These are phyloP conservation scores for Physella acuta DNA, from an alignment of 1,140 invertebrate species.

Conservation along the genomic window DNA sequence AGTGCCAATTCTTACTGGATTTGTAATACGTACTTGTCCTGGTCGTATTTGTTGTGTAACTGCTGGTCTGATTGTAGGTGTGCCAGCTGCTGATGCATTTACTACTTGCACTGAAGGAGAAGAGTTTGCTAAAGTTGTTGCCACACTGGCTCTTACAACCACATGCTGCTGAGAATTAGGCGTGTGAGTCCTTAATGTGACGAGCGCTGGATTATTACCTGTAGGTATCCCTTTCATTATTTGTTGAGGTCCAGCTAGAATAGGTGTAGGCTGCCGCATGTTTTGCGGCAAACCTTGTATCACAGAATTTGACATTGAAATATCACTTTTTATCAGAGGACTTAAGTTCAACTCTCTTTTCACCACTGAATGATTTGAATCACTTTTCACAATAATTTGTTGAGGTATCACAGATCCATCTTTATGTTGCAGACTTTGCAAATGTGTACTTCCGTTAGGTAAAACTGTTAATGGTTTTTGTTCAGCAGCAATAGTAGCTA, in stretches of 20 bases:
- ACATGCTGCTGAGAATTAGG: slow-evolving; percentile 41
- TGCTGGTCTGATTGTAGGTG: slow-evolving; percentile 21
- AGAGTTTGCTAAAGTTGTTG: slow-evolving; percentile 43
- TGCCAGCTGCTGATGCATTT: slow-evolving; percentile 64
- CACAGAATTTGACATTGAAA: slow-evolving; percentile 27
- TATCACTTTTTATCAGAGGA: slow-evolving; percentile 23
- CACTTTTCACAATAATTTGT: slow-evolving; percentile 25
- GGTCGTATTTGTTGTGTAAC: slow-evolving; percentile 21
- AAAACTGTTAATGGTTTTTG: slow-evolving; percentile 50
- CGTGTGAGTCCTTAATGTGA: slow-evolving; percentile 40
- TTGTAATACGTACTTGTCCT: slow-evolving; percentile 24
- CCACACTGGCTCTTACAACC: slow-evolving; percentile 50
- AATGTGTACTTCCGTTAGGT: slow-evolving; percentile 35
- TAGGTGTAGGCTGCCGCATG: slow-evolving; percentile 10
- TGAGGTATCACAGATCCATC: slow-evolving; percentile 25
- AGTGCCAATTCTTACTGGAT: slow-evolving; percentile 33
- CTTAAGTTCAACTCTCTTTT: slow-evolving; percentile 15
- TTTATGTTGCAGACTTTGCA: slow-evolving; percentile 21
- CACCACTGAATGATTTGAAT: slow-evolving; percentile 23
- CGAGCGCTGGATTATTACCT: slow-evolving; percentile 42
- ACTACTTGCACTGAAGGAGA: slow-evolving; percentile 71
- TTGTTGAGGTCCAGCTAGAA: slow-evolving; percentile 16
- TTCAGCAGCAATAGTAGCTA: slow-evolving; percentile 54
- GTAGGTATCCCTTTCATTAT: slow-evolving; percentile 27
- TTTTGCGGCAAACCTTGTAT: slow-evolving; percentile 22